Evolutionary conservation across 2,888 invertebrate species (phyloP).

Genomic region (Tenthredo distinguenda): DNA sequence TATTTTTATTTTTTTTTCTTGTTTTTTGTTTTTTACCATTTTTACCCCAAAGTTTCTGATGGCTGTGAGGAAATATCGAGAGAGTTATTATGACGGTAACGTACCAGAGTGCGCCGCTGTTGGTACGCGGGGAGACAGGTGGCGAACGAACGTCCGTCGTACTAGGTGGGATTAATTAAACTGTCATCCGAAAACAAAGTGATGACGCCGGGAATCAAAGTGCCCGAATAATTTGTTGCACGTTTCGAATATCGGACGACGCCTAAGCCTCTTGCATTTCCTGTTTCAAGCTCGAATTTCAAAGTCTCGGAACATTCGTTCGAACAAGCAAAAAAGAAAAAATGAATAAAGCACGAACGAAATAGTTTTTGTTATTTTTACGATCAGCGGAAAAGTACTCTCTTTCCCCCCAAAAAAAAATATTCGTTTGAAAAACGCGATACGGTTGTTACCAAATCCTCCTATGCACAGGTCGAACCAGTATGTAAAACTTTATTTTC

Average conservation of each 20-base stretch:
- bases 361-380: neutral
- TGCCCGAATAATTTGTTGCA: constrained; percentile 21
- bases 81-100: constrained; percentile 43
- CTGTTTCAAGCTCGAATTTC: neutral
- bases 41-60: constrained; percentile 21
- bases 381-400: too few relatives aligned
- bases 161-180: constrained; percentile 61
- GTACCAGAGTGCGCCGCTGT: constrained; percentile 7
- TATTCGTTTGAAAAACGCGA: neutral
- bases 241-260: neutral
- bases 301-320: neutral
- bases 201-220: constrained; percentile 36
- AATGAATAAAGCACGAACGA: neutral
- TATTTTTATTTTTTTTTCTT: neutral
- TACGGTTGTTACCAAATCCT: too few relatives aligned
- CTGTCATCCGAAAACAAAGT: constrained; percentile 62
- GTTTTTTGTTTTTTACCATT: neutral
- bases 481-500: too few relatives aligned
- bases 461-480: too few relatives aligned
- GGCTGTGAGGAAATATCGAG: constrained; percentile 41
- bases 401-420: neutral
- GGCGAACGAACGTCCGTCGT: constrained; percentile 44
- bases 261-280: neutral
- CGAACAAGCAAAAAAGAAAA: neutral
- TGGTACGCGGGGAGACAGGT: constrained; percentile 17